Conservation (phyloP, 2,113 vertebrate genomes). For the Dendropsophus ebraccatus region DNA sequence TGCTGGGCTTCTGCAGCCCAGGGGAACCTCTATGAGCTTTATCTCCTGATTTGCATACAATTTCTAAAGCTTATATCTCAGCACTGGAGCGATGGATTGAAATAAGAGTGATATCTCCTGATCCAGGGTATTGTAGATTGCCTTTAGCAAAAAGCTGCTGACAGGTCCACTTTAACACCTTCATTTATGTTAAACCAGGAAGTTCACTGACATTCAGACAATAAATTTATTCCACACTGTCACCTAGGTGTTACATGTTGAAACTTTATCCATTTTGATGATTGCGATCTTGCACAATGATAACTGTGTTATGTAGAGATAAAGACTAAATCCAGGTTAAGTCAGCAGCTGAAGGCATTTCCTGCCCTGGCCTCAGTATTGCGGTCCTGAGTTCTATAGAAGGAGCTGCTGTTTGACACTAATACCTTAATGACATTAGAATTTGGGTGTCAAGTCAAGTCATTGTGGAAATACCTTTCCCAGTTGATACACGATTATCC, state of each 20-base stretch:
- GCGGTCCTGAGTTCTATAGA: constrained; percentile 3
- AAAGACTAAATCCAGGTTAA: constrained; percentile 31
- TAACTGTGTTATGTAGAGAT: constrained; percentile 17
- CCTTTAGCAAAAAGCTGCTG: no score
- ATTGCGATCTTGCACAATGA: background rate
- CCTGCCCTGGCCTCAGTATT: background rate
- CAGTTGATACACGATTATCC: constrained; percentile 39
- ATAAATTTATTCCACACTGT: background rate
- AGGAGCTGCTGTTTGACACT: constrained; percentile 41
- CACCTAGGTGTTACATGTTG: background rate
- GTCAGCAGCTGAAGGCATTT: constrained; percentile 6
- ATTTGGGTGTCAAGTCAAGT: constrained; percentile 44
- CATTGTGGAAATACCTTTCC: constrained; percentile 39
- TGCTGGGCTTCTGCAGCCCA: no score
- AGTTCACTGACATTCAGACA: background rate
- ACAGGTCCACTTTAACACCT: no score
- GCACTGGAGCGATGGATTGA: no score
- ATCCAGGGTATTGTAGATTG: no score
- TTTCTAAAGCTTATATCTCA: no score
- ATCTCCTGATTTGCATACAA: no score
- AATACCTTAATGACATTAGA: constrained; percentile 48
- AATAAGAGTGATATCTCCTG: no score
- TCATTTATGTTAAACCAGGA: background rate
- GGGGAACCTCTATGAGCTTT: no score
- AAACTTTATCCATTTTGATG: background rate